A percentile compares a stretch with the other conserved stretches of the same genome.
Conservation (phyloP, 2,888 invertebrate species). For the Amorpha juglandis region DNA sequence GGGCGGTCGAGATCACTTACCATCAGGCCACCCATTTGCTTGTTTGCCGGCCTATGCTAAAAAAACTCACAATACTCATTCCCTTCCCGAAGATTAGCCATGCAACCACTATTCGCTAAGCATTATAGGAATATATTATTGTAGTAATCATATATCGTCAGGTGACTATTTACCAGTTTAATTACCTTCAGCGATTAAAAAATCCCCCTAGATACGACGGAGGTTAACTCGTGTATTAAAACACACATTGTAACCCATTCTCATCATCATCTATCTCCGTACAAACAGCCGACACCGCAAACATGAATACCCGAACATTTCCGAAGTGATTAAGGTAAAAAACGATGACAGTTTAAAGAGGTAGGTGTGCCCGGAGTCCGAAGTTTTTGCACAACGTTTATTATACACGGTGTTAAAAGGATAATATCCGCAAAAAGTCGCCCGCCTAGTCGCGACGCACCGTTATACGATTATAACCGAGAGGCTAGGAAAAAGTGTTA, state of each 20-base stretch:
- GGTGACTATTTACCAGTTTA: no score
- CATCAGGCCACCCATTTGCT: no score
- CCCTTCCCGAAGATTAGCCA: no score
- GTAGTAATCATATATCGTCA: no score
- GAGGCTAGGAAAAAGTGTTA: slow-evolving; percentile 66
- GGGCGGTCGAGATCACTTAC: no score
- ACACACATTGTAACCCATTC: neutral
- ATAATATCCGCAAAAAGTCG: slow-evolving; percentile 76
- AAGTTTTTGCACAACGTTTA: slow-evolving; percentile 65
- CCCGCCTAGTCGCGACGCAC: slow-evolving; percentile 52
- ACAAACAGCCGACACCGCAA: neutral
- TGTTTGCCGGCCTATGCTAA: no score
- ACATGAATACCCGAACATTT: slow-evolving; percentile 23
- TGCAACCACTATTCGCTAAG: no score
- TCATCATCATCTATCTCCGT: slow-evolving; percentile 2
- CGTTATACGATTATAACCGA: slow-evolving; percentile 65
- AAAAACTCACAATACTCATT: no score
- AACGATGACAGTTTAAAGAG: slow-evolving; percentile 51
- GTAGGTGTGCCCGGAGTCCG: slow-evolving; percentile 41
- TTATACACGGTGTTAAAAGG: slow-evolving; percentile 74
- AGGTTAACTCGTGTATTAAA: neutral
- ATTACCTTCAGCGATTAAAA: no score
- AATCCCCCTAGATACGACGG: no score
- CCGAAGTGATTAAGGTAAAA: slow-evolving; percentile 25
- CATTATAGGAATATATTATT: no score